Percentiles rank a stretch among this genome's conserved stretches.
Conservation (phyloP, 2,113 vertebrate species). For the Nematolebias whitei region DNA sequence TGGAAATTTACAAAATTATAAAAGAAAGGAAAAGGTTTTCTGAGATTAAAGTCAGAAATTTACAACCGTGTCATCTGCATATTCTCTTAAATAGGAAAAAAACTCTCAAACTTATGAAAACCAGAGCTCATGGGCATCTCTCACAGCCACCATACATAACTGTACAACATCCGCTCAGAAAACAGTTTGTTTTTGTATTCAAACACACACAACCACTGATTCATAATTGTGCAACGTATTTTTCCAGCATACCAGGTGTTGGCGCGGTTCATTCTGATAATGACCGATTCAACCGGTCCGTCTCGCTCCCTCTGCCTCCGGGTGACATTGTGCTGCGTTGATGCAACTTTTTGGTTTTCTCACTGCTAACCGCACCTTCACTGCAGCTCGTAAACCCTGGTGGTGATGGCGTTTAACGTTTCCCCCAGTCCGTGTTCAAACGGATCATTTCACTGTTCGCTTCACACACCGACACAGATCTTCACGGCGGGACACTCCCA, state of each 20-base stretch:
- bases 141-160: too few relatives aligned
- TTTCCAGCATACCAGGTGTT: constrained; percentile 12
- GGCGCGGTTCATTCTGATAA: background rate
- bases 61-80: too few relatives aligned
- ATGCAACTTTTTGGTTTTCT: background rate
- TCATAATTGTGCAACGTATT: background rate
- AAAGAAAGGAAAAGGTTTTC: too few relatives aligned
- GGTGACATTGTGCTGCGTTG: background rate
- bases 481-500: too few relatives aligned
- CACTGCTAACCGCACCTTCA: background rate
- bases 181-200: too few relatives aligned
- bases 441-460: background rate
- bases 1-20: too few relatives aligned
- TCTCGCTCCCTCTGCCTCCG: constrained; percentile 1
- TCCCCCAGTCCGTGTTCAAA: background rate
- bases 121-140: too few relatives aligned
- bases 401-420: background rate
- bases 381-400: background rate
- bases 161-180: too few relatives aligned
- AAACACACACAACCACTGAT: background rate
- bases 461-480: too few relatives aligned
- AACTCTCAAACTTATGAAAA: too few relatives aligned
- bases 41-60: too few relatives aligned
- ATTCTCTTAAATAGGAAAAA: too few relatives aligned
- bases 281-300: constrained; percentile 28